Evolutionary conservation across 2,797 vertebrate genomes (phyloP).

Genomic region (Melanotaenia parkinsoni): DNA sequence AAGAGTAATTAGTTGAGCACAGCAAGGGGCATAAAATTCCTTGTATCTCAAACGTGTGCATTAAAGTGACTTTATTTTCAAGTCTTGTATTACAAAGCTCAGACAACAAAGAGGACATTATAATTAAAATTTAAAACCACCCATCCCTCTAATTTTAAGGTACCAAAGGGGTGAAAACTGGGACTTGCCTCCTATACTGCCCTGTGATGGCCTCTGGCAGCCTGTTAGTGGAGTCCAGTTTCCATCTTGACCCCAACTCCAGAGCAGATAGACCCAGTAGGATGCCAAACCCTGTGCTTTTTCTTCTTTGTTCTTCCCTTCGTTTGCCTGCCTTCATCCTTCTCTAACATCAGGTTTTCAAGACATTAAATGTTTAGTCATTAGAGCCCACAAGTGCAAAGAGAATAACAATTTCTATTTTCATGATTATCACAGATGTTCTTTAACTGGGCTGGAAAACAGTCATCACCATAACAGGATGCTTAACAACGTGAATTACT

Average conservation of each 20-base stretch:
- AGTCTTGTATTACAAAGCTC: neutral
- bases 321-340: neutral
- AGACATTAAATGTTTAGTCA: slow-evolving; percentile 15
- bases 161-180: slow-evolving; percentile 78
- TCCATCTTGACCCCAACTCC: slow-evolving; percentile 33
- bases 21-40: neutral
- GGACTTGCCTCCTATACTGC: slow-evolving; percentile 72
- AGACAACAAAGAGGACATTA: neutral
- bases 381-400: neutral
- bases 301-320: slow-evolving; percentile 23
- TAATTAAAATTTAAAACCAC: slow-evolving; percentile 2
- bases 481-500: slow-evolving; percentile 46
- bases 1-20: slow-evolving; percentile 5
- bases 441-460: slow-evolving; percentile 27
- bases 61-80: neutral
- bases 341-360: slow-evolving; percentile 27
- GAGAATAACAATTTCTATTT: slow-evolving; percentile 37
- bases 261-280: slow-evolving; percentile 65
- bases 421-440: neutral
- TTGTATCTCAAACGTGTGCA: neutral
- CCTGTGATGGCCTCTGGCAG: slow-evolving; percentile 56
- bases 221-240: slow-evolving; percentile 55
- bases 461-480: slow-evolving; percentile 31
- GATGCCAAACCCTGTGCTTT: slow-evolving; percentile 13
- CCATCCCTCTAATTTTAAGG: slow-evolving; percentile 59